phyloP scores from a whole-genome alignment of 1,140 invertebrate species.

The Drosophila lacteicornis region DNA sequence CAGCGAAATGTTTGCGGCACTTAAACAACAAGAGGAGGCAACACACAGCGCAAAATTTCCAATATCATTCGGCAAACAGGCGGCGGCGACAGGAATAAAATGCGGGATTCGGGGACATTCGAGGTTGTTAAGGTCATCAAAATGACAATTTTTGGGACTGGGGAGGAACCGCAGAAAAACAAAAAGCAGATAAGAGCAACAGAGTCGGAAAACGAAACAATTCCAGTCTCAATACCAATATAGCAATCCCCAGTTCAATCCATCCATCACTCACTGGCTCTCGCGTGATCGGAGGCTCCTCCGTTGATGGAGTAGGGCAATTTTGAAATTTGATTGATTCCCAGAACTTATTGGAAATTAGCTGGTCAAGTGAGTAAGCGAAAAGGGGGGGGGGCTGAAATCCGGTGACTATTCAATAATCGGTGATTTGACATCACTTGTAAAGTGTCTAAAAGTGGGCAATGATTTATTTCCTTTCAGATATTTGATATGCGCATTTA shows the following conservation, averaged over 20 bases:
- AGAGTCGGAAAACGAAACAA: constrained; percentile 25
- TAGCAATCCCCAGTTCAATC: constrained; percentile 3
- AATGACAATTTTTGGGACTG: constrained; percentile 38
- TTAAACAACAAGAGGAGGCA: constrained; percentile 46
- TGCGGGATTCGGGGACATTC: constrained; percentile 19
- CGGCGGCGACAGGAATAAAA: constrained; percentile 8
- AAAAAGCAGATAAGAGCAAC: constrained; percentile 16
- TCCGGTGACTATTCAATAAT: constrained; percentile 27
- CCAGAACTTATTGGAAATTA: constrained; percentile 40
- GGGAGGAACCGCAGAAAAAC: constrained; percentile 5
- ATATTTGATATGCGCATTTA: neutral
- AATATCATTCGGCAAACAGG: constrained; percentile 58
- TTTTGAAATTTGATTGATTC: constrained; percentile 46
- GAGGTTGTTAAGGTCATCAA: constrained; percentile 54
- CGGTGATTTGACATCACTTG: neutral
- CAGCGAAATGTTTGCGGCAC: constrained; percentile 57
- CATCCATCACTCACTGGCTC: constrained; percentile 29
- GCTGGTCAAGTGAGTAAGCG: constrained; percentile 22
- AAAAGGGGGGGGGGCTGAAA: neutral
- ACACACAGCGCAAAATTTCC: constrained; percentile 44
- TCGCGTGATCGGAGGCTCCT: constrained; percentile 12
- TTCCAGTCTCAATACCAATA: constrained; percentile 14
- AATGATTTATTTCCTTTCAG: neutral
- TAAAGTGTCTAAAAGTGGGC: neutral
- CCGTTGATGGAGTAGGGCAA: constrained; percentile 30